A percentile compares a stretch with the other conserved stretches of the same genome.
These are phyloP conservation scores for Erithacus rubecula DNA, from an alignment of 2,797 vertebrate species.

Conservation along the genomic window DNA sequence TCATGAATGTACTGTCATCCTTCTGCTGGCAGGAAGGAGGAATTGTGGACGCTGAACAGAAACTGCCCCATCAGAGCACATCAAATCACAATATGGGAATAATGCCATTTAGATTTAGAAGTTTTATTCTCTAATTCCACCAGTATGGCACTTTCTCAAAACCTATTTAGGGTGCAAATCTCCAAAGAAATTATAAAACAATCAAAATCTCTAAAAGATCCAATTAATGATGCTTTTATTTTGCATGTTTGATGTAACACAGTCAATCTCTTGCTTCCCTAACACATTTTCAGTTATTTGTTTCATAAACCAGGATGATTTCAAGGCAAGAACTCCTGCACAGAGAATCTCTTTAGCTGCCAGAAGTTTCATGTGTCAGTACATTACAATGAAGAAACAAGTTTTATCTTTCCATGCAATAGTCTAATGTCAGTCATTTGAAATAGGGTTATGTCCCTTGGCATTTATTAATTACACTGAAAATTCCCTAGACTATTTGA, in stretches of 20 bases:
- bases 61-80: neutral
- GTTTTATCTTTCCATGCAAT: neutral
- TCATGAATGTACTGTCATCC: neutral
- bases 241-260: neutral
- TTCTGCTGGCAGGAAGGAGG: neutral
- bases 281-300: neutral
- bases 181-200: neutral
- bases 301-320: neutral
- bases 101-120: neutral
- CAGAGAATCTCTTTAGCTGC: neutral
- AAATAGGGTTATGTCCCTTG: conserved; percentile 29
- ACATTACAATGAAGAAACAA: neutral
- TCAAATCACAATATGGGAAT: neutral
- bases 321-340: neutral
- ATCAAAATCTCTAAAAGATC: neutral
- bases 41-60: neutral
- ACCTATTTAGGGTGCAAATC: neutral
- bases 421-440: neutral
- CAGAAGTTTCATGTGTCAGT: neutral
- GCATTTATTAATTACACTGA: conserved; percentile 37
- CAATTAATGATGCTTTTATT: neutral
- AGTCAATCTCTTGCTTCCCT: neutral
- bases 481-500: neutral
- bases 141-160: neutral
- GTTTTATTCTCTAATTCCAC: neutral